Base-by-base conservation (phyloP, 2,888 invertebrate genomes). In the Tupiocoris notatus region DNA sequence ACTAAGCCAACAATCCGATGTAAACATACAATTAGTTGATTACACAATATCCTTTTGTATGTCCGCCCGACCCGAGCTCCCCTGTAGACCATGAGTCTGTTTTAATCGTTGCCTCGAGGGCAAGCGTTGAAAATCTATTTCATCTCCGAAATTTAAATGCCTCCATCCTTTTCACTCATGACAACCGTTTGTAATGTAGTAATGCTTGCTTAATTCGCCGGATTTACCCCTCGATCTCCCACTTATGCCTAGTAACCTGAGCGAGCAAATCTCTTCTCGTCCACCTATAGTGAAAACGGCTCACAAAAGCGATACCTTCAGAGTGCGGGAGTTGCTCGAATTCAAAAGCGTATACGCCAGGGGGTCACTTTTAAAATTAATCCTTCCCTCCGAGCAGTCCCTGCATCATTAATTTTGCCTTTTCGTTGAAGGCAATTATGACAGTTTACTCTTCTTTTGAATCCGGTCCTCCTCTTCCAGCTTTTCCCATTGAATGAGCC, bases 21-120 rank as follows among this genome's bases (percentile, higher is more conserved):
- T 66, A 59, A 59, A 59, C 75, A 68, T 74, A 77, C 80, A 80
- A 80, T 79, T 80, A 80, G 78, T 79, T 79, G 79, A 80, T 79
- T 79, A 80, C 78, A 79, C 62, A 79, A 76, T 70, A 66, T 63
- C 74, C n/a, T 76, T 54, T 54, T 20, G 25, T 39, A 39, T 61
- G 25, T 64, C 66, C 58, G 23, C 63, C 61, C 66, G 9, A 16
- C 39, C 12, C 6, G 56, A 7, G 59, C 71, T 22, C 23, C 23
- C 25, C 18, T 39, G 73, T 65, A 73, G 77, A 66, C 59, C 57
- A 66, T 22, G 58, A 24, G n/a, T 25, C 23, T 18, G 6, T 58
- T 75, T 57, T 66, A 24, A 59, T 25, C 1, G 22, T 16, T 18
- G 22, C 21, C 54, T 17, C 39, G 6, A 39, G 56, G 65, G 39